phyloP scores from a whole-genome alignment of 1,140 invertebrate species.

The Nasonia longicornis region DNA sequence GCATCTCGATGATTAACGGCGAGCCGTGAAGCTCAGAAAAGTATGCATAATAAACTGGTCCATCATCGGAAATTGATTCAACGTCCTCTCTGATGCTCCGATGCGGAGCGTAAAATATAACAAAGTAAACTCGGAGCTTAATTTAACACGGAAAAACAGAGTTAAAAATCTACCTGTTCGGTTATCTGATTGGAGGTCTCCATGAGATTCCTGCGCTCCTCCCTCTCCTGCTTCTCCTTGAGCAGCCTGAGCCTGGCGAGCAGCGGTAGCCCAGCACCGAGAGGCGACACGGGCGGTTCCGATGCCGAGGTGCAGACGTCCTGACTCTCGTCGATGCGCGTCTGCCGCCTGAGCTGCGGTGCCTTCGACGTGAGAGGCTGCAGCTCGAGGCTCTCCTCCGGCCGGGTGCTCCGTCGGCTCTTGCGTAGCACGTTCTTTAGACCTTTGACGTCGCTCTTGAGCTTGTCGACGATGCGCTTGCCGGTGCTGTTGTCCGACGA shows the following conservation, averaged over 20 bases:
- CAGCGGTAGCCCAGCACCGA: conserved; percentile 86
- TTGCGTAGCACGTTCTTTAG: conserved; percentile 77
- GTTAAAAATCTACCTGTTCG: conserved; percentile 36
- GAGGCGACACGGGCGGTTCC: conserved; percentile 71
- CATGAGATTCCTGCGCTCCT: conserved; percentile 71
- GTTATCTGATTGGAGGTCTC: conserved; percentile 59
- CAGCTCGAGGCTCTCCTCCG: conserved; percentile 67
- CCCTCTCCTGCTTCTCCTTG: conserved; percentile 85
- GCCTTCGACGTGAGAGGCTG: conserved; percentile 70
- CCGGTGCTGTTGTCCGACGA: conserved; percentile 77
- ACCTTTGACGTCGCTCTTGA: conserved; percentile 86
- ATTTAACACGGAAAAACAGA: too few relatives aligned
- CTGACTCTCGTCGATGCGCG: conserved; percentile 61
- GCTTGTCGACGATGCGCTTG: conserved; percentile 83
- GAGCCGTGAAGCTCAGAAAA: neutral
- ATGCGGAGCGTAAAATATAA: too few relatives aligned
- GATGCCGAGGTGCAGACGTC: conserved; percentile 37
- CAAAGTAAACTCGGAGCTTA: too few relatives aligned
- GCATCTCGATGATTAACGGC: neutral
- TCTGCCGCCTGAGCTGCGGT: conserved; percentile 63
- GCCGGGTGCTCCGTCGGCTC: conserved; percentile 70
- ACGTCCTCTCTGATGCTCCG: neutral
- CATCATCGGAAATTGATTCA: neutral
- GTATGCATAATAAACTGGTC: neutral
- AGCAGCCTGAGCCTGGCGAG: conserved; percentile 81